Conservation (phyloP, 2,797 vertebrate genomes). For the Cephalopachus bancanus region DNA sequence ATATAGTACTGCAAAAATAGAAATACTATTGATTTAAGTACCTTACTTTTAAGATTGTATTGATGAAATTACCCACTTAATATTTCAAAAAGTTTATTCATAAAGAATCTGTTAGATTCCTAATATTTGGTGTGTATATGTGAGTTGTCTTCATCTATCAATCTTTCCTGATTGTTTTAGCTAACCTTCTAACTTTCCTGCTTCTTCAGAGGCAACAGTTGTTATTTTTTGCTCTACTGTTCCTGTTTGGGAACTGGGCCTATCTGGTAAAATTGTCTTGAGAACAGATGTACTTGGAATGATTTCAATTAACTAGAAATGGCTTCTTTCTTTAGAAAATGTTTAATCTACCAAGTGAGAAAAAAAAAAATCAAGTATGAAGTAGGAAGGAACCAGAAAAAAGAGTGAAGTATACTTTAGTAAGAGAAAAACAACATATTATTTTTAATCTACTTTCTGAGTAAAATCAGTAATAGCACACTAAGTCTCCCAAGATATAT, state of each 20-base stretch:
- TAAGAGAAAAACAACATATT: not conserved
- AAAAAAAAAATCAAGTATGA: conserved; percentile 65
- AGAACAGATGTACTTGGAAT: conserved; percentile 52
- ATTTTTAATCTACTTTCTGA: not conserved
- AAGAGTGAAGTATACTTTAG: not conserved
- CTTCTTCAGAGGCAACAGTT: not conserved
- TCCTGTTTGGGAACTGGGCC: not conserved
- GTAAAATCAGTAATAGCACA: conserved; percentile 1
- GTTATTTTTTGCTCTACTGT: not conserved
- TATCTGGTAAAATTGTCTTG: conserved; percentile 44
- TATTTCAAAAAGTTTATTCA: conserved; percentile 39
- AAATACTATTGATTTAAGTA: conserved; percentile 29
- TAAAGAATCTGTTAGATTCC: not conserved
- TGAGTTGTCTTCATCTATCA: not conserved
- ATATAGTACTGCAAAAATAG: not conserved
- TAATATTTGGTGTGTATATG: not conserved
- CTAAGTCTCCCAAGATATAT: not conserved
- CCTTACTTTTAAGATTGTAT: not conserved
- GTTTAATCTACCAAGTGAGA: conserved; percentile 41
- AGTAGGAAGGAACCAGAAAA: not conserved
- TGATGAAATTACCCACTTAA: not conserved
- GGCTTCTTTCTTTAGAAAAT: conserved; percentile 54
- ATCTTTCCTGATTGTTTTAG: not conserved
- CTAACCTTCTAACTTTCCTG: not conserved
- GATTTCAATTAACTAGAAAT: conserved; percentile 62